Evolutionary conservation across 2,113 vertebrate species (phyloP).

Genomic region (Tetrax tetrax): DNA sequence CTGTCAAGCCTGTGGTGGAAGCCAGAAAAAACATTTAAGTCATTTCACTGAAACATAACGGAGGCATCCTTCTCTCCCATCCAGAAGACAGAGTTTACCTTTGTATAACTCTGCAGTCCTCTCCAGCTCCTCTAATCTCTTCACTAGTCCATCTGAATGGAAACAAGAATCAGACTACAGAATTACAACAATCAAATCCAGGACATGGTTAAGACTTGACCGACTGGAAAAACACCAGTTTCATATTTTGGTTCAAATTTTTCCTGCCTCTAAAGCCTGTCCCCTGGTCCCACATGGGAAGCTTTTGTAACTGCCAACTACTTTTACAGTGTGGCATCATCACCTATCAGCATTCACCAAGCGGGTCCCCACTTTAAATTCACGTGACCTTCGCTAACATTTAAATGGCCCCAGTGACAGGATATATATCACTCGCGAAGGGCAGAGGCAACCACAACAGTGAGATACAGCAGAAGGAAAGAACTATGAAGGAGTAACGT

Average conservation of each 20-base stretch:
- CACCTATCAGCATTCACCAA: not conserved
- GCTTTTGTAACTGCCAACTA: not conserved
- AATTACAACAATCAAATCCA: not conserved
- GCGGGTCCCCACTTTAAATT: not conserved
- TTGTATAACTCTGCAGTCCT: conserved; percentile 96
- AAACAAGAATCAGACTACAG: not conserved
- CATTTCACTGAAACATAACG: not conserved
- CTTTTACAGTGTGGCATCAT: not conserved
- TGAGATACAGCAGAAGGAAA: not conserved
- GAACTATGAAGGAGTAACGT: not conserved
- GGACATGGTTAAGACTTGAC: not conserved
- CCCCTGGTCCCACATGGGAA: not conserved
- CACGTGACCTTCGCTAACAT: not conserved
- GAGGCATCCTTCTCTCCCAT: not conserved
- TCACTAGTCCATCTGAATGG: conserved; percentile 90
- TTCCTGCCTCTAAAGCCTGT: not conserved
- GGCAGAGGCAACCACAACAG: not conserved
- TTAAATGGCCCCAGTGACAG: not conserved
- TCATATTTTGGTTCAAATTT: not conserved
- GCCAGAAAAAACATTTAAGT: not conserved
- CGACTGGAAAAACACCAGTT: not conserved
- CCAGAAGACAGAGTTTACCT: conserved; percentile 72
- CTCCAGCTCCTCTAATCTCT: conserved; percentile 94
- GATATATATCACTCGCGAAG: not conserved
- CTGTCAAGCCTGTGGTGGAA: conserved; percentile 86